Evolutionary conservation across 2,797 vertebrate genomes (phyloP), one percentile per base, ranked within the genome.

Genomic region (Euthynnus affinis): DNA sequence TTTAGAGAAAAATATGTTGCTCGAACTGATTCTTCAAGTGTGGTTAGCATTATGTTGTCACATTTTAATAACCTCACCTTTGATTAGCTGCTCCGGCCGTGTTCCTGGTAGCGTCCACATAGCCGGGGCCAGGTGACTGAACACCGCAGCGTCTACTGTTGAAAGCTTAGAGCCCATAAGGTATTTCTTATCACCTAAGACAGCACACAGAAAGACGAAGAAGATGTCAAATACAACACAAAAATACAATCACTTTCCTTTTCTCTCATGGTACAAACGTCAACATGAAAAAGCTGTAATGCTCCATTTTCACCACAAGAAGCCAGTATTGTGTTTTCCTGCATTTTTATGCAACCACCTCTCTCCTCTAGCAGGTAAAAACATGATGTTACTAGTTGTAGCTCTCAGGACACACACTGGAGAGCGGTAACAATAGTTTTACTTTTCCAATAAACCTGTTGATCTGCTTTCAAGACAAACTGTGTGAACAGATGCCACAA

Each of bases 91-190:
- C 85, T 99, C 98, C 0, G 98, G 98, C 74, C 97, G 95, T 22
- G 98, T 97, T 76, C 98, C 98, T 10, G 98, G 98, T 51, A 99
- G 95, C 0, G 97, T 98, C 98, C 98, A 99, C 98, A 99, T 99
- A 42, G 98, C 98, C 55, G 98, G 98, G 25, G 98, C 98, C 78
- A 99, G 94, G 88, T 99, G 98, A 68, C 98, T 96, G 67, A 99
- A 99, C 63, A 99, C 96, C 8, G 98, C 96, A 71, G 98, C 98
- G 7, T 99, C 98, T 4, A 99, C 96, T 4, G 97, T 95, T 20
- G 98, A 98, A 78, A 98, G 92, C 20, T 93, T 96, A 56, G 97
- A 95, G 83, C 98, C 98, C 98, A 99, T 99, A 27, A 99, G 93
- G 91, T 97, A 99, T 81, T 99, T 99, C 90, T 99, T 99, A 90